Conservation (phyloP, 2,113 vertebrate genomes). For the Dissostichus mawsoni region DNA sequence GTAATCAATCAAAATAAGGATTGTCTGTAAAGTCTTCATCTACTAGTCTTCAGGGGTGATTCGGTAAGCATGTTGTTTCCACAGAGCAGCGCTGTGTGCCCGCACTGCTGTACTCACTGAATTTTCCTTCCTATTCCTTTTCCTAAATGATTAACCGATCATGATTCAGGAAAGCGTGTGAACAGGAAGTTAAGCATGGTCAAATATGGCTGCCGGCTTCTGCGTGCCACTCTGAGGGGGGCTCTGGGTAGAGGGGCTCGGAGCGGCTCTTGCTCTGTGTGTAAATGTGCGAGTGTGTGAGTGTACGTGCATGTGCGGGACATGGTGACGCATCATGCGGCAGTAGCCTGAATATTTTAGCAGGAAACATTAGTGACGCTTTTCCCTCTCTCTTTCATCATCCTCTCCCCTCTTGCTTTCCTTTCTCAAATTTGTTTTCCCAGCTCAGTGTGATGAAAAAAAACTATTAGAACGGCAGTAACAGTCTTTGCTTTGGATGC, state of each 20-base stretch:
- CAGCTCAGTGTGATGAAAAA: not conserved
- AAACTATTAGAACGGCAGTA: slow-evolving; percentile 4
- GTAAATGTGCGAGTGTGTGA: slow-evolving; percentile 49
- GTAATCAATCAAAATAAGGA: not conserved
- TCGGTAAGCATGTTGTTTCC: not conserved
- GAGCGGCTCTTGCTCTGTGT: slow-evolving; percentile 38
- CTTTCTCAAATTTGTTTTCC: slow-evolving; percentile 23
- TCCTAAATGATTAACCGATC: slow-evolving; percentile 69
- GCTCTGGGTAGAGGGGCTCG: slow-evolving; percentile 29
- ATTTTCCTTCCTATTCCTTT: slow-evolving; percentile 31
- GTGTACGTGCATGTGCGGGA: slow-evolving; percentile 57
- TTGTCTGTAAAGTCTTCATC: not conserved
- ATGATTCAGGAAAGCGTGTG: slow-evolving; percentile 46
- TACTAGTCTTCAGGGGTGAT: not conserved
- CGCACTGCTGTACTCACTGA: slow-evolving; percentile 8
- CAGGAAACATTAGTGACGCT: slow-evolving; percentile 80
- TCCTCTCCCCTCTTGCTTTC: slow-evolving; percentile 42
- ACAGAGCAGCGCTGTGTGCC: not conserved
- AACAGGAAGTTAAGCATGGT: slow-evolving; percentile 71
- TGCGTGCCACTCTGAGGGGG: slow-evolving; percentile 33
- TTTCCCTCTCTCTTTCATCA: slow-evolving; percentile 71
- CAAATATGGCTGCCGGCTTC: slow-evolving; percentile 56
- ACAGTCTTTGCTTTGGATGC: slow-evolving; percentile 31
- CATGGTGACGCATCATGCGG: slow-evolving; percentile 77
- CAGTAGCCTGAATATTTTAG: slow-evolving; percentile 79